A percentile compares a stretch with the other conserved stretches of the same genome.
Evolutionary conservation across 30 jellyfish, hydroid and myxozoan genomes (phyloP).

Genomic region (Cassiopea xamachana): DNA sequence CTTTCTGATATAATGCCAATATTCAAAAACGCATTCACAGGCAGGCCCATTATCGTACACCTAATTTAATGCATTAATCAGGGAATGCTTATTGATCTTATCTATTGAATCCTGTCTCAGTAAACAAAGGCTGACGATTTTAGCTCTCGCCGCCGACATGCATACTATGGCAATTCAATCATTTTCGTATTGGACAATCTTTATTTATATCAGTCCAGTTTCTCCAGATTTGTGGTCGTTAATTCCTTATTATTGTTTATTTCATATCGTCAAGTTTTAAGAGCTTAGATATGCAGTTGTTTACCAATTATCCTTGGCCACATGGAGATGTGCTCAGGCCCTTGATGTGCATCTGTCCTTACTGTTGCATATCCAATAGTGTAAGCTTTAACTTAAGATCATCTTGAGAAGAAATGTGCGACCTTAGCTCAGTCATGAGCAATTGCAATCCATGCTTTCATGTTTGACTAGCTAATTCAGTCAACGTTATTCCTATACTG

Average conservation of each 20-base stretch:
- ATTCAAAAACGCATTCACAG: constrained; percentile 5
- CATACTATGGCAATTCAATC: neutral
- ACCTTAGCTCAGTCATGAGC: too few relatives aligned
- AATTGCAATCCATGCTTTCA: too few relatives aligned
- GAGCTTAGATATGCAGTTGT: neutral
- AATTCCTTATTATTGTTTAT: neutral
- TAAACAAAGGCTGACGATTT: neutral
- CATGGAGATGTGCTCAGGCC: neutral
- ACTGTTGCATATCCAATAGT: too few relatives aligned
- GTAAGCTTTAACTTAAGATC: too few relatives aligned
- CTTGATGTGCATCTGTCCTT: neutral
- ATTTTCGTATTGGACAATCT: neutral
- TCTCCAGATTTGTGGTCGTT: neutral
- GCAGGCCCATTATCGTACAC: constrained; percentile 9
- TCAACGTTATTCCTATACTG: too few relatives aligned
- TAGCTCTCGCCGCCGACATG: neutral
- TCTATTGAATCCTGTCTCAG: constrained; percentile 7
- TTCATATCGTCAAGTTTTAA: neutral
- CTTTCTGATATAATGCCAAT: constrained; percentile 21
- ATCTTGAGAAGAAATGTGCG: too few relatives aligned
- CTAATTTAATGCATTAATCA: constrained; percentile 24
- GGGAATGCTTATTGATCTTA: constrained; percentile 21
- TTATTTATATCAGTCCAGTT: neutral
- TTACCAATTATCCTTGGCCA: neutral
- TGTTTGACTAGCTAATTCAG: too few relatives aligned